Evolutionary conservation across 2,888 invertebrate genomes (phyloP), one percentile per base, ranked within the genome.

Genomic region (Gasteruption jaculator): DNA sequence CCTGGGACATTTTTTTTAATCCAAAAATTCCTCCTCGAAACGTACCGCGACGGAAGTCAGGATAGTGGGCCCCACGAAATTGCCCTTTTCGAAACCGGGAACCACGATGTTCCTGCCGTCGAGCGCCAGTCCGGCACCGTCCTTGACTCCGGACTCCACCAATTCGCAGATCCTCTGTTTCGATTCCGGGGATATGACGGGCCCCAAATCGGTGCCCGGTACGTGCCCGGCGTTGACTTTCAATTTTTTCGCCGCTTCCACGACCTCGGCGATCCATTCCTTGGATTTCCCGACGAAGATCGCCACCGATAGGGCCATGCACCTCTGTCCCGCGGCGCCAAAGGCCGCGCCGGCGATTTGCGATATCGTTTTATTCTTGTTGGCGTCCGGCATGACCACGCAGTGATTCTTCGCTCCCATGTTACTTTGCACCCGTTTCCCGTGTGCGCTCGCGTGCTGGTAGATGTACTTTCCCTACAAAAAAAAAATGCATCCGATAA

Each of bases 371-470:
- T 91, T 86, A 61, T 94, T 94, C 71, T 96, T 97, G 73, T 96
- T 95, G 1, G 97, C 97, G 72, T 99, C 99, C 2, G 94, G 87
- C 81, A 99, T 82, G 26, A 99, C 81, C 10, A 99, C 85, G 27
- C 96, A 97, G 71, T 99, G 99, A 73, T 99, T 99, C 73, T 99
- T 99, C 4, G 99, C 99, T 8, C 97, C 97, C 93, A 99, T 93
- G 72, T 99, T 99, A 54, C 91, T 90, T 73, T 99, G 99, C 0
- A 99, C 93, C 22, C 94, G 81, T 67, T 95, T 95, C 61, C 99
- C 97, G 62, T 86, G 86, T 48, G 85, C 84, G 2, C 90, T 87
- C 34, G 94, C 92, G 47, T 92, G 79, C 55, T 88, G 84, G 72
- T 97, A 99, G 61, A 99, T 97, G 68, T 99, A 89, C 69, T 87